Conservation (phyloP, 1,140 invertebrate genomes). For the Neuroterus valhalla region DNA sequence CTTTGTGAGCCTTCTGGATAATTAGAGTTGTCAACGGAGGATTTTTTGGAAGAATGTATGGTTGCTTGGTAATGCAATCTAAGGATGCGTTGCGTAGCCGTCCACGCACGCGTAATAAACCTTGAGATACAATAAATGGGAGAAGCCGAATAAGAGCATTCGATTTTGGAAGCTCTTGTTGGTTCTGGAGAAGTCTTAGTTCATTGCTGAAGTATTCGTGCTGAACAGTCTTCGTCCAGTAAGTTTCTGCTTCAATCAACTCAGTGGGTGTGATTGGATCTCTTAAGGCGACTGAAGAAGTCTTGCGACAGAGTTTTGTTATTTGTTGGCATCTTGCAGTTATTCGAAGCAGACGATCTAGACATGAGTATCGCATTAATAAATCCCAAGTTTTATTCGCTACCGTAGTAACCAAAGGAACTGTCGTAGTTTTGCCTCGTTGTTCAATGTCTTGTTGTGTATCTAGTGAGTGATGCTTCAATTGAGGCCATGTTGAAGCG, state of each 20-base stretch:
- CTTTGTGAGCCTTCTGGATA: constrained; percentile 50
- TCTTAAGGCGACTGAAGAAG: background rate
- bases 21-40: constrained; percentile 47
- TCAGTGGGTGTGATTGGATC: background rate
- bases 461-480: no score
- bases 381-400: background rate
- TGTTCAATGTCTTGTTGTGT: background rate
- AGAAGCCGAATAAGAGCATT: background rate
- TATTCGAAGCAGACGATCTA: background rate
- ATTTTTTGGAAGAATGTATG: constrained; percentile 41
- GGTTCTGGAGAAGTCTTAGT: background rate
- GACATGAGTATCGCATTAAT: background rate
- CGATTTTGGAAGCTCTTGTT: background rate
- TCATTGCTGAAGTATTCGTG: background rate
- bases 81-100: constrained; percentile 10
- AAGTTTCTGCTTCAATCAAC: background rate
- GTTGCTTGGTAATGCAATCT: constrained; percentile 42
- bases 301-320: background rate
- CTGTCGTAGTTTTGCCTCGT: no score
- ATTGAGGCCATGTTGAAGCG: no score
- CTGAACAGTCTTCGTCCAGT: background rate
- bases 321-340: background rate
- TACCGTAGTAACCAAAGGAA: background rate
- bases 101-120: constrained; percentile 38
- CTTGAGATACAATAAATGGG: constrained; percentile 8